Conservation (phyloP, 2,888 invertebrate genomes). For the Bombylius major region DNA sequence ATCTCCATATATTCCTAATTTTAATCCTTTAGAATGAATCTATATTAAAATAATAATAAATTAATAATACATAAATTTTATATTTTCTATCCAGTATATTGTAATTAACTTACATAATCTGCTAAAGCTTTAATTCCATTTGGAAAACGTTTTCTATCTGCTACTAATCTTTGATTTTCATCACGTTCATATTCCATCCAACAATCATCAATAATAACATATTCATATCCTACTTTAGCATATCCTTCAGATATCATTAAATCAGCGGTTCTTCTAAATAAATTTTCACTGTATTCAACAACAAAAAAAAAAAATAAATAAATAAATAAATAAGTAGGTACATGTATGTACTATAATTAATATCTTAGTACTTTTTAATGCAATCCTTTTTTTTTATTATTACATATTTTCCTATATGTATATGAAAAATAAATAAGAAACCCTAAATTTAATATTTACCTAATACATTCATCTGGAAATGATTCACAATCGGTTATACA, state of each 20-base stretch:
- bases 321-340: too few relatives aligned
- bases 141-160: slow-evolving; percentile 57
- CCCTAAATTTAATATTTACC: slow-evolving; percentile 35
- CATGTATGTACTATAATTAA: too few relatives aligned
- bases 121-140: slow-evolving; percentile 56
- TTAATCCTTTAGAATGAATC: slow-evolving; percentile 57
- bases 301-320: neutral
- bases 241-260: slow-evolving; percentile 54
- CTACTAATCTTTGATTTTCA: slow-evolving; percentile 44
- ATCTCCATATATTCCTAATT: slow-evolving; percentile 70
- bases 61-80: neutral
- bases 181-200: slow-evolving; percentile 56
- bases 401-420: too few relatives aligned
- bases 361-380: too few relatives aligned
- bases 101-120: slow-evolving; percentile 49
- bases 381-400: too few relatives aligned
- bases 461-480: slow-evolving; percentile 50
- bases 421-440: too few relatives aligned
- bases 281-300: slow-evolving; percentile 40
- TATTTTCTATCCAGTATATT: too few relatives aligned
- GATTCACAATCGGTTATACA: slow-evolving; percentile 47
- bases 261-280: slow-evolving; percentile 50
- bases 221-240: slow-evolving; percentile 56
- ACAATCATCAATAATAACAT: slow-evolving; percentile 63
- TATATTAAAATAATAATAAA: slow-evolving; percentile 24